phyloP scores from a whole-genome alignment of 2,113 vertebrate species.

The Hydrolagus affinis region DNA sequence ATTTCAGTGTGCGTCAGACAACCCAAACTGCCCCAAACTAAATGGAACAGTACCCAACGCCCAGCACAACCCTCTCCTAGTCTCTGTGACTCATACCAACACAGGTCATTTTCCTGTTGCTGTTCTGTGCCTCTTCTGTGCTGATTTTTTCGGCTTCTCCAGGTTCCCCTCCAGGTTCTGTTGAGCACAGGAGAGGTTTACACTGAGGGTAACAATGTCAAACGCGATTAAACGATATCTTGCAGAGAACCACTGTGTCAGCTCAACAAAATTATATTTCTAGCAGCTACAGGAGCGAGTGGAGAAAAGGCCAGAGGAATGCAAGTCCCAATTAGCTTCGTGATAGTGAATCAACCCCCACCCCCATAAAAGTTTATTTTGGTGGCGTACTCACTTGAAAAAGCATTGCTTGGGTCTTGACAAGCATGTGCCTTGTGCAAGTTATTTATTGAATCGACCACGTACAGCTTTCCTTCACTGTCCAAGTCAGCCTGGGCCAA shows the following conservation, averaged over 20 bases:
- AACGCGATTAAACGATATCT: neutral
- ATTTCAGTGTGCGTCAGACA: too few species aligned
- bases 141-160: neutral
- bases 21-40: too few species aligned
- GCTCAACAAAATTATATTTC: neutral
- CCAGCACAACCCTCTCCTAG: neutral
- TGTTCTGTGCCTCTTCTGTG: neutral
- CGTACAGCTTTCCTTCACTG: conserved; percentile 59
- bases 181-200: conserved; percentile 13
- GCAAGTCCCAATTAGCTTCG: too few species aligned
- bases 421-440: conserved; percentile 59
- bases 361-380: neutral
- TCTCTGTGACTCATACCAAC: neutral
- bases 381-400: conserved; percentile 41
- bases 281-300: neutral
- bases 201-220: neutral
- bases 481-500: conserved; percentile 34
- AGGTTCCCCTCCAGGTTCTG: neutral
- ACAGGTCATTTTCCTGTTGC: neutral
- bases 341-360: neutral
- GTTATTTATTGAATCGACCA: conserved; percentile 65
- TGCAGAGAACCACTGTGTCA: neutral
- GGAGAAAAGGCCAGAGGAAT: too few species aligned
- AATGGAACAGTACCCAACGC: too few species aligned
- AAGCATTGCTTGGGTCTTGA: conserved; percentile 35